Conservation (phyloP, 2,797 vertebrate genomes). For the Poecilia gillii region DNA sequence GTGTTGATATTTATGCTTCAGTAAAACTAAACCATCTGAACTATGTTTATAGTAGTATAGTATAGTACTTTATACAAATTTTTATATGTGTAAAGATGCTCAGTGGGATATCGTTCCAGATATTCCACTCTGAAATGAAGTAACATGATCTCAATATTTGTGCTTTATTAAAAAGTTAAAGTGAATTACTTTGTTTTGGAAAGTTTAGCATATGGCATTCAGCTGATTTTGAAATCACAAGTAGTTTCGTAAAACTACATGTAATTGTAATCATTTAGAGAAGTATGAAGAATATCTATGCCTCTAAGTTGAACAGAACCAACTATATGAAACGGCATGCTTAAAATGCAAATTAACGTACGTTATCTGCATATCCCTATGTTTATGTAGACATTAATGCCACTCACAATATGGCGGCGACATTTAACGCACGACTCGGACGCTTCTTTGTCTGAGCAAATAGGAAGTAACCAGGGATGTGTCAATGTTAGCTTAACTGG, state of each 20-base stretch:
- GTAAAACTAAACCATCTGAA: background rate
- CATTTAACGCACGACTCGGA: background rate
- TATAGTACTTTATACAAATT: background rate
- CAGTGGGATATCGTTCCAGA: background rate
- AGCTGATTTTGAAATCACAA: background rate
- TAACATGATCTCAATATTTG: background rate
- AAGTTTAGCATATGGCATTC: background rate
- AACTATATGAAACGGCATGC: background rate
- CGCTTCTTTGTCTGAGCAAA: conserved; percentile 1
- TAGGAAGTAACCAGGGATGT: background rate
- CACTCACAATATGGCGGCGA: background rate
- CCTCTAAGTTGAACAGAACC: background rate
- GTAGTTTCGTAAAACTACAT: background rate
- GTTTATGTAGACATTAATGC: background rate
- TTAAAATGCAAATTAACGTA: background rate
- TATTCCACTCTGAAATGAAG: background rate
- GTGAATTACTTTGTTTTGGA: background rate
- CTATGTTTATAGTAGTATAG: no score
- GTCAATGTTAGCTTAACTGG: background rate
- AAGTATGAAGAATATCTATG: background rate
- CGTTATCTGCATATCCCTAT: background rate
- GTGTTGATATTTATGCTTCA: background rate
- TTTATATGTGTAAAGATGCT: background rate
- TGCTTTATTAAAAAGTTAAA: background rate
- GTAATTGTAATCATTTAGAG: background rate